Evolutionary conservation across 2,113 vertebrate genomes (phyloP), one percentile per base, ranked within the genome.

Genomic region (Callionymus lyra): DNA sequence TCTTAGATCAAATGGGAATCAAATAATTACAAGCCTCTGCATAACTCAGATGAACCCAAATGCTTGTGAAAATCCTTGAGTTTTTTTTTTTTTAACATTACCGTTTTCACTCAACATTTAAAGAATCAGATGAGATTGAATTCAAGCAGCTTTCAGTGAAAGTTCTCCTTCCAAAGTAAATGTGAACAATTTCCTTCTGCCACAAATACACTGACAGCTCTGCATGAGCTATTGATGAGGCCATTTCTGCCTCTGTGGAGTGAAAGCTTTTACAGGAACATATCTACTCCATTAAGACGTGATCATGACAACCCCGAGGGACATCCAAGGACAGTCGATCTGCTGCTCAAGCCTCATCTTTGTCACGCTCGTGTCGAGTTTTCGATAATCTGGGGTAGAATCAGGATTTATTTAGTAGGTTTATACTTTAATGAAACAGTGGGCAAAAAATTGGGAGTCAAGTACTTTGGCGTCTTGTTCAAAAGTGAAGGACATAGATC

Each of bases 251-350:
- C 68, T 74, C 60, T 60, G 43, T 43, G 67, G 69, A 74, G 47
- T 50, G 46, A 72, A 74, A 78, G 76, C 74, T 81, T 81, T 80
- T 76, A 76, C 56, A 53, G 63, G 51, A 57, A 76, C 64, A 78
- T 42, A 64, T 70, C 56, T 39, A 52, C 50, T 81, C 72, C 74
- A 75, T 83, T 81, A 81, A 74, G 55, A 47, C 64, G 70, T 45
- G 53, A 57, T 71, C 56, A 45, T 61, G 63, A 65, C 65, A 63
- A 74, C 65, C 72, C 72, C 59, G 51, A 78, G 78, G 68, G 70
- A 69, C 44, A 6, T 44, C 48, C 54, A 50, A 72, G 61, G 59
- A 66, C 63, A 72, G 55, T 52, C n/a, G 41, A 50, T 44, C 51
- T 47, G 36, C 47, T 53, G 35, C 21, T 27, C 37, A 41, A 32